Evolutionary conservation across 2,888 invertebrate genomes (phyloP), one percentile per base, ranked within the genome.

Genomic region (Idaea straminata): DNA sequence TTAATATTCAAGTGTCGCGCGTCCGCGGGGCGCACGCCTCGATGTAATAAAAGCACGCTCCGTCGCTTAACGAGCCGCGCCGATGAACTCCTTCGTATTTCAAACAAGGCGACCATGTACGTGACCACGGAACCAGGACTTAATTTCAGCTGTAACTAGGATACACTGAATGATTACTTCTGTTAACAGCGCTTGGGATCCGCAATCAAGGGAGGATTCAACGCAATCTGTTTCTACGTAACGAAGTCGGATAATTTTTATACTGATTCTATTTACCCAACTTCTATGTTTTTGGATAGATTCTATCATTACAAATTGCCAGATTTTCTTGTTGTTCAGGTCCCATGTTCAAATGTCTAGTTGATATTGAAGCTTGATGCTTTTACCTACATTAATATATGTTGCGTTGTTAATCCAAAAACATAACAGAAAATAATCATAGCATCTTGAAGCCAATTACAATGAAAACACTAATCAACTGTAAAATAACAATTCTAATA

Each of bases 21-120:
- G 82, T 75, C 80, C 78, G 86, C 83, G 47, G 25, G 86, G 85
- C 87, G 87, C 87, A 86, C 89, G 89, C 88, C 81, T 77, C 83
- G 80, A 76, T 85, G 88, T 91, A 91, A 91, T 91, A 92, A 91
- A 92, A 91, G 91, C 92, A 92, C 91, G 92, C 91, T 88, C 85
- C 85, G 78, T 82, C 89, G 91, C 89, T 91, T 91, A 92, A 92
- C 91, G 89, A 92, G 87, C 86, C 83, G 82, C 86, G 83, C 87
- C 89, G 89, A 91, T 89, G 91, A 91, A 89, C 86, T 87, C 85
- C 89, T 89, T 87, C 90, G 89, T 90, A 90, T 91, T 92, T 89
- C 91, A 89, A 90, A 91, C 89, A 89, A 89, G 90, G 83, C 85
- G 83, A 83, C 83, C 84, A 80, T 77, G 83, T 83, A 91, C 91